phyloP scores from a whole-genome alignment of 2,888 invertebrate genomes.

The Brachypalpus laphriformis region DNA sequence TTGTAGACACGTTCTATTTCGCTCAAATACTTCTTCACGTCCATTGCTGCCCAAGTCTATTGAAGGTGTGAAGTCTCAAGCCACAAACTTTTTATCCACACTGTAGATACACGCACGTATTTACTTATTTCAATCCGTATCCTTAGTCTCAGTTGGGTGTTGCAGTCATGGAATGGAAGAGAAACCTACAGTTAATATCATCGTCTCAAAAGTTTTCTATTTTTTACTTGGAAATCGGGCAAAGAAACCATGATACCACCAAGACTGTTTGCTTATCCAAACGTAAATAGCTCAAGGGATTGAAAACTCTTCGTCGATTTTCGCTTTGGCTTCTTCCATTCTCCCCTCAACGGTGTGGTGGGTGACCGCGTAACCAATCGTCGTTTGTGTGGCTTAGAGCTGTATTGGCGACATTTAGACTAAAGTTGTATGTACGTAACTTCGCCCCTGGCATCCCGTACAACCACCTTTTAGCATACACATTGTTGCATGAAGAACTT shows the following conservation, averaged over 20 bases:
- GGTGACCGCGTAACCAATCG: slow-evolving; percentile 31
- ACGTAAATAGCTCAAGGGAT: slow-evolving; percentile 68
- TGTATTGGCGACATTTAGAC: slow-evolving; percentile 22
- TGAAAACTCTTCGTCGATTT: slow-evolving; percentile 59
- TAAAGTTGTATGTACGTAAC: slow-evolving; percentile 2
- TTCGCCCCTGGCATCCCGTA: background rate
- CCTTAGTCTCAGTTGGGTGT: background rate
- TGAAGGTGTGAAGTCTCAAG: no score
- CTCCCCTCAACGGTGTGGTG: slow-evolving; percentile 12
- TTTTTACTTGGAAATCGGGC: slow-evolving; percentile 4
- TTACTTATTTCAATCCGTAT: background rate
- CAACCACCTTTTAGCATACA: background rate
- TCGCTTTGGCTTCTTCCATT: slow-evolving; percentile 53
- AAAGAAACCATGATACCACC: slow-evolving; percentile 29
- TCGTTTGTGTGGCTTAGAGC: slow-evolving; percentile 26
- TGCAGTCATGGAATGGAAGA: slow-evolving; percentile 1
- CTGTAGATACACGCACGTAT: background rate
- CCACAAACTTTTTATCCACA: background rate
- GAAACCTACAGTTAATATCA: slow-evolving; percentile 32
- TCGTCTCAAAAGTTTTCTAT: slow-evolving; percentile 36
- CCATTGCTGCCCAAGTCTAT: no score
- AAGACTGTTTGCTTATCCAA: slow-evolving; percentile 61
- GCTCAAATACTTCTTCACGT: no score
- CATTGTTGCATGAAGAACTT: slow-evolving; percentile 48
- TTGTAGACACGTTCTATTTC: no score